Base-by-base conservation (phyloP, 2,888 invertebrate species). In the Augiades crinisus region DNA sequence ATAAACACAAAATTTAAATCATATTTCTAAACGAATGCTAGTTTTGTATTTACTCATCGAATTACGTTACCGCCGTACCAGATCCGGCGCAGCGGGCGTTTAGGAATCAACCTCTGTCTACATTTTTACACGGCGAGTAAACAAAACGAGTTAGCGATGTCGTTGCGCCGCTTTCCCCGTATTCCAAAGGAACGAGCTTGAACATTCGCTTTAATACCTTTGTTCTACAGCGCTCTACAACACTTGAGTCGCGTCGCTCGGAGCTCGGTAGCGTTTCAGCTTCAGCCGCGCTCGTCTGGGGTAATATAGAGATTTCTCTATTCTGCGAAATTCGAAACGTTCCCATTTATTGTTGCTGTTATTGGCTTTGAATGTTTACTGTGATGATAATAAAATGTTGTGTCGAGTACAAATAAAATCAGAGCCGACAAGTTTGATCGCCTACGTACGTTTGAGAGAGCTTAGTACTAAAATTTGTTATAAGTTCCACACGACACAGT, bases 141-240 rank as follows among this genome's bases (percentile, higher is more conserved):
- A 87, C 80, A 81, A 82, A 85, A 83, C 82, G 78, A 83, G 80
- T 82, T 83, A 81, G 79, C 72, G 73, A 73, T 76, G 75, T 78
- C 72, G 78, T 72, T 77, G 74, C 78, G 75, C 75, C 79, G 80
- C 77, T 81, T 79, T 78, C 72, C 75, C 74, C 69, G 73, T 79
- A 75, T 78, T 75, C 68, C 73, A 71, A 67, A 67, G 72, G 71
- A 75, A 68, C 71, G 72, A 79, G 85, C 83, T 81, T 75, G 78
- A 79, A 85, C 83, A 85, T 85, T 85, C 79, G 76, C 80, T 85
- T 85, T 85, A 85, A 87, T 83, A 83, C 82, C 83, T 82, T 85
- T 85, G 84, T 86, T 86, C 81, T 78, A 81, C 81, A 83, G 70
- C 76, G 81, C 78, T 83, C 79, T 83, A 80, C 75, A 72, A 77